Evolutionary conservation across 1,140 invertebrate genomes (phyloP).

Genomic region (Hypsibius dujardini): DNA sequence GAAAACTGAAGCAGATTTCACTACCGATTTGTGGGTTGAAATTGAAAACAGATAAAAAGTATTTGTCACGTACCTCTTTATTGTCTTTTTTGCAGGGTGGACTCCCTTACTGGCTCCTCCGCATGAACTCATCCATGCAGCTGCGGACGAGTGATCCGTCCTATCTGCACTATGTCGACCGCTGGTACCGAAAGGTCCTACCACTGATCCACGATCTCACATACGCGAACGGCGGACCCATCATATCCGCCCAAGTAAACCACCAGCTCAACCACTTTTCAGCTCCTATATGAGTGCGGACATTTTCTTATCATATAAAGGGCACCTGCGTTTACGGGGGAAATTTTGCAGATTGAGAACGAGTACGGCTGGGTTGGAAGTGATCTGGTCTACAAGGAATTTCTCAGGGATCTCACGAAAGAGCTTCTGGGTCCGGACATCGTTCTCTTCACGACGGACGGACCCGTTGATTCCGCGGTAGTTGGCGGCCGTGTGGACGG

Average conservation of each 20-base stretch:
- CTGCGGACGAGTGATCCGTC: constrained; percentile 4
- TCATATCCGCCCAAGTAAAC: constrained; percentile 59
- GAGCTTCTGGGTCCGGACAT: constrained; percentile 38
- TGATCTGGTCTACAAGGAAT: constrained; percentile 22
- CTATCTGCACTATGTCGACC: constrained; percentile 43
- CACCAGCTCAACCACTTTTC: too few species aligned
- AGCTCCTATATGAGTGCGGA: too few species aligned
- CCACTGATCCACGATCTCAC: constrained; percentile 40
- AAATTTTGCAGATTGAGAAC: constrained; percentile 55
- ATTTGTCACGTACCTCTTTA: too few species aligned
- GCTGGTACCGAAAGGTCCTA: constrained; percentile 44
- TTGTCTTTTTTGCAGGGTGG: not conserved
- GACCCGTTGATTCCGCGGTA: constrained; percentile 35
- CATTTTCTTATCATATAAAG: too few species aligned
- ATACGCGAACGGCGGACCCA: constrained; percentile 56
- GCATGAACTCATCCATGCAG: not conserved
- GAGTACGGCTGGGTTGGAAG: constrained; percentile 50
- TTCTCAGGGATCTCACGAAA: constrained; percentile 19
- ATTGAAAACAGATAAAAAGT: too few species aligned
- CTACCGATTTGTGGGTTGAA: too few species aligned
- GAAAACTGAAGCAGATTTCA: not conserved
- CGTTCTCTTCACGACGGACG: constrained; percentile 65
- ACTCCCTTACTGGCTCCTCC: not conserved
- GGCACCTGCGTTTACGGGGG: too few species aligned
- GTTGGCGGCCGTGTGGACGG: constrained; percentile 45